Evolutionary conservation across 1,140 invertebrate genomes (phyloP).

Genomic region (Rhizoglyphus robini): DNA sequence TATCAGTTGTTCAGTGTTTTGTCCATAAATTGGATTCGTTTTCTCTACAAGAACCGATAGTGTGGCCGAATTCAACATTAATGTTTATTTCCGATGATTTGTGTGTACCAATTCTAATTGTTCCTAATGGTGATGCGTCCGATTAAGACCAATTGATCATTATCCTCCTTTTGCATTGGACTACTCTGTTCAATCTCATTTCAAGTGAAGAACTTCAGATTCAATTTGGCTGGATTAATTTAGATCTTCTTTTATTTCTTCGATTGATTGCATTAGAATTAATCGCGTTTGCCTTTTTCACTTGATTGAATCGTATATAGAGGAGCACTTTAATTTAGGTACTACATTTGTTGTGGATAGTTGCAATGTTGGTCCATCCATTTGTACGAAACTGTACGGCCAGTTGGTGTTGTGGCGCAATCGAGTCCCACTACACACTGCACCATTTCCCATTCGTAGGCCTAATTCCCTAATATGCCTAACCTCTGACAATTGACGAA

Average conservation of each 20-base stretch:
- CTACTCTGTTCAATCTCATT: not conserved
- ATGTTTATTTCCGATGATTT: not conserved
- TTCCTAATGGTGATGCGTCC: not conserved
- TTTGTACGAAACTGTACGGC: too few relatives aligned
- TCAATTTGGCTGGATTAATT: constrained; percentile 12
- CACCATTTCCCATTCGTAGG: too few relatives aligned
- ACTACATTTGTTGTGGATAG: not conserved
- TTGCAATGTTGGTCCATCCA: too few relatives aligned
- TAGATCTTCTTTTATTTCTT: not conserved
- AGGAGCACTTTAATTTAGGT: not conserved
- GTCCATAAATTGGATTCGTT: too few relatives aligned
- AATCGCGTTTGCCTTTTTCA: constrained; percentile 11
- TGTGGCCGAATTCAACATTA: too few relatives aligned
- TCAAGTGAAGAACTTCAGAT: not conserved
- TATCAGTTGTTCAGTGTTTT: too few relatives aligned
- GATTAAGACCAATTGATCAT: constrained; percentile 10
- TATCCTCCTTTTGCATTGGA: not conserved
- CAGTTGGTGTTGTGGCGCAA: too few relatives aligned
- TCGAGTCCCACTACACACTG: too few relatives aligned
- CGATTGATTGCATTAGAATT: constrained; percentile 14
- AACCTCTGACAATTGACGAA: constrained; percentile 6
- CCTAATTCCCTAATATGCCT: too few relatives aligned
- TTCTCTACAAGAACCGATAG: too few relatives aligned
- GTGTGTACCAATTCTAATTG: not conserved
- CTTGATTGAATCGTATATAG: constrained; percentile 1